A percentile compares a stretch with the other conserved stretches of the same genome.
These are phyloP conservation scores for Illadopsis cleaveri DNA, from an alignment of 2,113 vertebrate genomes.

Conservation along the genomic window DNA sequence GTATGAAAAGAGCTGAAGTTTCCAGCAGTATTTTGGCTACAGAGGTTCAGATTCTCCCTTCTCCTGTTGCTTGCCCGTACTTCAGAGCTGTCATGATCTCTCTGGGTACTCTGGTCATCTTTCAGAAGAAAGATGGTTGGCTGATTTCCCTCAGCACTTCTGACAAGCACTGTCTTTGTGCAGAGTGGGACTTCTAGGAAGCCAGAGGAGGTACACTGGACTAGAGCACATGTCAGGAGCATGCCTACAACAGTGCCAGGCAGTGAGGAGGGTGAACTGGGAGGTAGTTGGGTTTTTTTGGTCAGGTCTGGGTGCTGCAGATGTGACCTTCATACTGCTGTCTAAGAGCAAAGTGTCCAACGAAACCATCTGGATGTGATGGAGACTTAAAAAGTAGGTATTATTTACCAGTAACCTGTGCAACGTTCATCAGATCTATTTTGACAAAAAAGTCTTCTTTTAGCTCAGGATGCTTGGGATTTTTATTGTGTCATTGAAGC, in stretches of 20 bases:
- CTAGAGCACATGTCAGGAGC: rapidly evolving
- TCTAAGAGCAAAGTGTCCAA: not conserved
- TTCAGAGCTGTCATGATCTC: not conserved
- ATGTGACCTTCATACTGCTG: not conserved
- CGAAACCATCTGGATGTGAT: not conserved
- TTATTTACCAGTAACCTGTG: not conserved
- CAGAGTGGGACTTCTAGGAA: not conserved
- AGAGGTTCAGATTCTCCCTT: not conserved
- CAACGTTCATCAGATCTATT: rapidly evolving
- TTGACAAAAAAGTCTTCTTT: not conserved
- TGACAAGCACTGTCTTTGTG: not conserved
- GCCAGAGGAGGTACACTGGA: not conserved
- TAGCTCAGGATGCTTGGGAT: not conserved
- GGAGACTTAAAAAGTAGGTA: not conserved
- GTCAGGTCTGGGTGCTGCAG: not conserved
- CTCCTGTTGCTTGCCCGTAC: not conserved
- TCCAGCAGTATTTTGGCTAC: not conserved
- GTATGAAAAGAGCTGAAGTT: not conserved
- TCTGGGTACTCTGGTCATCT: not conserved
- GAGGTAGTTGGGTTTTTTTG: not conserved
- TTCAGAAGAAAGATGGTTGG: not conserved
- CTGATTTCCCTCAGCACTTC: not conserved
- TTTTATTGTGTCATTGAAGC: not conserved
- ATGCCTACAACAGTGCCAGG: not conserved
- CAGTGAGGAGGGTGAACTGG: not conserved